Base-by-base conservation (phyloP, 2,113 vertebrate species). In the Galemys pyrenaicus region DNA sequence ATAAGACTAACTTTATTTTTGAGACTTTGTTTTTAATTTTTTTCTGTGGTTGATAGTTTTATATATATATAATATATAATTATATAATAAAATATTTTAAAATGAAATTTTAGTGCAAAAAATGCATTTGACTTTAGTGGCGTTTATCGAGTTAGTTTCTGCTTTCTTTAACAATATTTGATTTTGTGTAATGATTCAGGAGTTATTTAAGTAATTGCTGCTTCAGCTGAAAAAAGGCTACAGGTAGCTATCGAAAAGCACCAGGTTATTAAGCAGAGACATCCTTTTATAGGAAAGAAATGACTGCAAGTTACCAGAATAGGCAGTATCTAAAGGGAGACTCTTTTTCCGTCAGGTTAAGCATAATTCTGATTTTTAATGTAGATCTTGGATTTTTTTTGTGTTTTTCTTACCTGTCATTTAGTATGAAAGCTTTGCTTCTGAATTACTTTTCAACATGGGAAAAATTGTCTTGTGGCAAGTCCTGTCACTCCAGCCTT, bases 31-130 rank as follows among this genome's bases (percentile, higher is more conserved):
- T 15, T 78, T 85, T 82, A 60, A 7, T 37, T 89, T 85, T 75
- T 92, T 93, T 74, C 16, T 56, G 6, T 82, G 56, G 32, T 17
- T 86, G 32, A 32, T 56, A 39, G 46, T 93, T 89, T 94, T 67
- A 68, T 82, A 88, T 81, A 77, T n/a, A n/a, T n/a, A n/a, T n/a
- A n/a, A n/a, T n/a, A n/a, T n/a, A n/a, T n/a, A n/a, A n/a, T n/a
- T n/a, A n/a, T n/a, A n/a, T n/a, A n/a, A n/a, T n/a, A n/a, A n/a
- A 30, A 26, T 37, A 49, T 74, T 67, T 30, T 65, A 12, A 94
- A 89, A 75, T 13, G 65, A 80, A 24, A 26, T 70, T 51, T 60
- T 68, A 73, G 17, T 51, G 6, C 32, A 90, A 84, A 89, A n/a
- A 70, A 30, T 64, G 17, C 65, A 35, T 81, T 95, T 93, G 54